Evolutionary conservation across 2,797 vertebrate species (phyloP).

Genomic region (Limosa lapponica): DNA sequence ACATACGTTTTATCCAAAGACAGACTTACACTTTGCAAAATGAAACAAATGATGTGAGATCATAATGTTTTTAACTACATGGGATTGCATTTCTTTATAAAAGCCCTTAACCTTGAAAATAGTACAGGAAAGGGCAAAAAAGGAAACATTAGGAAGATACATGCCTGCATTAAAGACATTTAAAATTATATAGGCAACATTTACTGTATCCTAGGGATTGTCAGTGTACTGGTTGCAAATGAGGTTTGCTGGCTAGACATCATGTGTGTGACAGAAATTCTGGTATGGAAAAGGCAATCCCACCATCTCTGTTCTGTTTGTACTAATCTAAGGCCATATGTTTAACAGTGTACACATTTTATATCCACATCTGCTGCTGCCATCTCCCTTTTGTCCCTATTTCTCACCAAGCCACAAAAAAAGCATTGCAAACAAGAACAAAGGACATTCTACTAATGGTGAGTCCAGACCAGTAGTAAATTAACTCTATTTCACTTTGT

Average conservation of each 20-base stretch:
- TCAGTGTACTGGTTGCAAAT: neutral
- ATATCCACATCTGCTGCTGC: conserved; percentile 29
- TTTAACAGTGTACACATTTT: conserved; percentile 39
- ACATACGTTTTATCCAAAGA: neutral
- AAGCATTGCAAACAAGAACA: neutral
- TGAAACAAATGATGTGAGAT: conserved; percentile 10
- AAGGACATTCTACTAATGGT: neutral
- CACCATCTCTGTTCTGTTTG: neutral
- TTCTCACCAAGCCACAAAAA: conserved; percentile 8
- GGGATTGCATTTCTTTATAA: neutral
- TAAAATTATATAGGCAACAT: neutral
- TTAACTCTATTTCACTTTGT: neutral
- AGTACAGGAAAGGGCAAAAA: neutral
- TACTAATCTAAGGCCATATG: neutral
- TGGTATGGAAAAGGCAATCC: neutral
- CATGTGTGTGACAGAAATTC: neutral
- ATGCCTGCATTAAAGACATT: neutral
- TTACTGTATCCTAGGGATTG: neutral
- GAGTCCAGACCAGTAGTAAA: neutral
- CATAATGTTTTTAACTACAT: neutral
- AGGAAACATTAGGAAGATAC: neutral
- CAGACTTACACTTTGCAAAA: neutral
- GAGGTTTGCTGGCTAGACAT: neutral
- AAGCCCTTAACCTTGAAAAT: neutral
- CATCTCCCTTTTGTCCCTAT: neutral